phyloP scores from a whole-genome alignment of 2,797 vertebrate species.

The Triplophysa bombifrons region DNA sequence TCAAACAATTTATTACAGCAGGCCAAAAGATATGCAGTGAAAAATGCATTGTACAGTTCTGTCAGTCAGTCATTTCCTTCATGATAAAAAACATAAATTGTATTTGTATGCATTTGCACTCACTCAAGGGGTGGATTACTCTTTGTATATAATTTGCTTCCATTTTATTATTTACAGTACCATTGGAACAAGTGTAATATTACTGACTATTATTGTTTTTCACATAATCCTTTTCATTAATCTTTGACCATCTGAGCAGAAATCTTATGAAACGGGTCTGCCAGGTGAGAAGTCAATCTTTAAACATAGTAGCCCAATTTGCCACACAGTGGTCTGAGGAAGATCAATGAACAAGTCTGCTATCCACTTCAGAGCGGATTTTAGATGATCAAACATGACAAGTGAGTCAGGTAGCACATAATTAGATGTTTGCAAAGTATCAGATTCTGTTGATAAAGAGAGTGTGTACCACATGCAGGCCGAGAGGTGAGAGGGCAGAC shows the following conservation, averaged over 20 bases:
- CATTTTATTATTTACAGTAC: background rate
- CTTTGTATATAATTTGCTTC: too few relatives aligned
- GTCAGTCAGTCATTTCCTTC: background rate
- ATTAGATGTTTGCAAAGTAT: slow-evolving; percentile 51
- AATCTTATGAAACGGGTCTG: slow-evolving; percentile 17
- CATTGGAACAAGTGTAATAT: background rate
- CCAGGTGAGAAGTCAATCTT: slow-evolving; percentile 37
- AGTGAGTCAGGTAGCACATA: slow-evolving; percentile 42
- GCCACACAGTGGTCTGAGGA: slow-evolving; percentile 9
- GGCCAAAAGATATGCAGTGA: background rate
- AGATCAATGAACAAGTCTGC: slow-evolving; percentile 37
- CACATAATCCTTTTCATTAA: background rate
- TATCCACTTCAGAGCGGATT: slow-evolving; percentile 29
- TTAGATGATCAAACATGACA: slow-evolving; percentile 54
- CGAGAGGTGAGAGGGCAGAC: too few relatives aligned
- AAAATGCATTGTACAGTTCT: background rate
- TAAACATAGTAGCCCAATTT: slow-evolving; percentile 43
- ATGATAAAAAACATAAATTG: background rate
- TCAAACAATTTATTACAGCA: slow-evolving; percentile 2
- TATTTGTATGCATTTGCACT: too few relatives aligned
- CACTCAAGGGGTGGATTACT: too few relatives aligned
- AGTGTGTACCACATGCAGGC: too few relatives aligned
- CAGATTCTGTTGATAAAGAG: too few relatives aligned
- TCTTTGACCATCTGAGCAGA: slow-evolving; percentile 11
- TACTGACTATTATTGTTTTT: background rate